Percentiles rank a stretch among this genome's conserved stretches.
phyloP scores from a whole-genome alignment of 2,888 invertebrate genomes.

The Drosophila anceps region DNA sequence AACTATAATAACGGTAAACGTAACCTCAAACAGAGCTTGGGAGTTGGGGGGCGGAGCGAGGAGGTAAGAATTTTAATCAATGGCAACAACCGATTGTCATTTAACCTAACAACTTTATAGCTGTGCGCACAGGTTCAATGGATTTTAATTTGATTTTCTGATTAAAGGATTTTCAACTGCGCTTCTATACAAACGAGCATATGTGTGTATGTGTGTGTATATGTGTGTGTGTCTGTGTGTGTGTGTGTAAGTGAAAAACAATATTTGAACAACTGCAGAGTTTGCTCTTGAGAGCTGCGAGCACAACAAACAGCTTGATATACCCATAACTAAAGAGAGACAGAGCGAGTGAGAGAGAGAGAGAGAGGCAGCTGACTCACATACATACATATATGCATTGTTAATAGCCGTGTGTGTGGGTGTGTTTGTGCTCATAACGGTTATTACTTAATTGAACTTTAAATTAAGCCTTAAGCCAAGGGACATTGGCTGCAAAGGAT shows the following conservation, averaged over 20 bases:
- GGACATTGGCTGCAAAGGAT: slow-evolving; percentile 30
- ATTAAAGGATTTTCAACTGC: slow-evolving; percentile 53
- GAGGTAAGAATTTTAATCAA: slow-evolving; percentile 29
- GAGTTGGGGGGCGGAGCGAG: background rate
- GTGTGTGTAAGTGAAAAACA: slow-evolving; percentile 63
- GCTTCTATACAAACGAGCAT: slow-evolving; percentile 10
- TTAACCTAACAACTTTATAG: slow-evolving; percentile 24
- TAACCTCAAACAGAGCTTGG: slow-evolving; percentile 12
- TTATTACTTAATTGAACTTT: slow-evolving; percentile 76
- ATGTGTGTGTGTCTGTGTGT: slow-evolving; percentile 1
- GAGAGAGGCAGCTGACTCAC: background rate
- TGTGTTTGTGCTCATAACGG: slow-evolving; percentile 38
- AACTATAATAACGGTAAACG: slow-evolving; percentile 5
- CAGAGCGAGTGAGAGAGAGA: background rate
- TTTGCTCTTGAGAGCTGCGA: slow-evolving; percentile 30
- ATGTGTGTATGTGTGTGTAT: slow-evolving; percentile 29
- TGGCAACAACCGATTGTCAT: slow-evolving; percentile 16
- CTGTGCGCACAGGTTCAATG: slow-evolving; percentile 39
- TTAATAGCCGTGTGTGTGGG: slow-evolving; percentile 13
- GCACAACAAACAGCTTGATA: slow-evolving; percentile 28
- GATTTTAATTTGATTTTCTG: slow-evolving; percentile 65
- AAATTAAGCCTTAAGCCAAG: slow-evolving; percentile 45
- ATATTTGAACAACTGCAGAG: slow-evolving; percentile 71
- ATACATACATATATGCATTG: slow-evolving; percentile 19
- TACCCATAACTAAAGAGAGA: slow-evolving; percentile 11